These are phyloP conservation scores for Nomada lathburiana DNA, from an alignment of 2,888 invertebrate genomes.

Conservation along the genomic window DNA sequence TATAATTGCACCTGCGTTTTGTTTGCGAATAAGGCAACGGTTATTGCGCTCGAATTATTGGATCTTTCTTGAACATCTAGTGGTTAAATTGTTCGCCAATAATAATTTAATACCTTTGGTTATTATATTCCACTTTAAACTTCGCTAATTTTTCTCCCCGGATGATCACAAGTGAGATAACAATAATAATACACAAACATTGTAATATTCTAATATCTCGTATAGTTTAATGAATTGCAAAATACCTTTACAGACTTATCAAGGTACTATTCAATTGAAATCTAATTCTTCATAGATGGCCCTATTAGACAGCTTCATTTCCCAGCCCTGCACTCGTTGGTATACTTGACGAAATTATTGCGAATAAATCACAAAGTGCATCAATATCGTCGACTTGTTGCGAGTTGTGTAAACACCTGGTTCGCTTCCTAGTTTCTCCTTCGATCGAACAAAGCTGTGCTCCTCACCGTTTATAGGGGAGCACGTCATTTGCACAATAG, in stretches of 20 bases:
- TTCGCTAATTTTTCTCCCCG: not conserved
- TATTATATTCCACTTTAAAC: not conserved
- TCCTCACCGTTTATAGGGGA: slow-evolving; percentile 5
- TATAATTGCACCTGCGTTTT: slow-evolving; percentile 30
- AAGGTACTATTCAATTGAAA: not conserved
- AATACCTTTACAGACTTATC: not conserved
- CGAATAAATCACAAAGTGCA: slow-evolving; percentile 47
- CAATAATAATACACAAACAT: too few species aligned
- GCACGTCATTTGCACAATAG: slow-evolving; percentile 36
- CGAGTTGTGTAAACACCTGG: slow-evolving; percentile 23
- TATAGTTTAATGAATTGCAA: not conserved
- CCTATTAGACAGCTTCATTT: slow-evolving; percentile 7
- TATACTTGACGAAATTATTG: slow-evolving; percentile 57
- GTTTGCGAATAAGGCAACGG: not conserved
- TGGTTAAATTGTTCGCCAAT: too few species aligned
- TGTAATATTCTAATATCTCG: too few species aligned
- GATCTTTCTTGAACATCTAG: not conserved
- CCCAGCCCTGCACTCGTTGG: slow-evolving; percentile 14
- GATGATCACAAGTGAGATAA: too few species aligned
- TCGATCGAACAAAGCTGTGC: slow-evolving; percentile 20
- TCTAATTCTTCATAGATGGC: not conserved
- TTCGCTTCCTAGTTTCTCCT: slow-evolving; percentile 69
- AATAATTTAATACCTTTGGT: not conserved
- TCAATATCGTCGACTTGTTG: slow-evolving; percentile 30
- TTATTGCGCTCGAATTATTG: not conserved